Evolutionary conservation across 2,113 vertebrate species (phyloP).

Genomic region (Seriola rivoliana): DNA sequence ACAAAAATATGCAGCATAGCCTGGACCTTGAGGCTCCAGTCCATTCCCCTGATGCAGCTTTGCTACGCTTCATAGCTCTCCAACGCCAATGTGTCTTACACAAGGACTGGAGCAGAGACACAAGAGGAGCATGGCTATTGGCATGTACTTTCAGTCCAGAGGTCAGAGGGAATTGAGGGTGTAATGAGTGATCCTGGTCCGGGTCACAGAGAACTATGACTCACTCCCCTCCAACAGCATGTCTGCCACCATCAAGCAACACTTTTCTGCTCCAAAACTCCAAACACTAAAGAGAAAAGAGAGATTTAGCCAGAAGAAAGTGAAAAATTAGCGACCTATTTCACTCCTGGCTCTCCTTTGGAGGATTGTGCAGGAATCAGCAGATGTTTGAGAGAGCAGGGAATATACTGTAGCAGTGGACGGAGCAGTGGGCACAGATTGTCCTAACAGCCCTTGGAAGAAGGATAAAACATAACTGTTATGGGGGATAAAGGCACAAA

Average conservation of each 20-base stretch:
- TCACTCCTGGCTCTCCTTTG: neutral
- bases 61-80: slow-evolving; percentile 40
- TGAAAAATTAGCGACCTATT: neutral
- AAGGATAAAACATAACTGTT: slow-evolving; percentile 22
- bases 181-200: slow-evolving; percentile 25
- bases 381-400: slow-evolving; percentile 30
- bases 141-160: slow-evolving; percentile 6
- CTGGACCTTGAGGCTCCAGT: slow-evolving; percentile 19
- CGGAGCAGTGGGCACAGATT: slow-evolving; percentile 21
- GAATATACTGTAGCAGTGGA: neutral
- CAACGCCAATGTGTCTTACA: slow-evolving; percentile 52
- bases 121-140: slow-evolving; percentile 22
- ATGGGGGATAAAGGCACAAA: neutral
- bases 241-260: neutral
- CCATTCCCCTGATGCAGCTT: slow-evolving; percentile 44
- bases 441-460: neutral
- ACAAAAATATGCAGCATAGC: slow-evolving; percentile 15
- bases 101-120: slow-evolving; percentile 30
- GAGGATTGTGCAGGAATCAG: neutral
- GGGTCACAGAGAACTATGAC: slow-evolving; percentile 30
- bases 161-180: slow-evolving; percentile 43
- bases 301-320: neutral
- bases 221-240: neutral
- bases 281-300: neutral
- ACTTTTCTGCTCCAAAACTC: neutral